Evolutionary conservation across 2,113 vertebrate genomes (phyloP).

Genomic region (Tychaedon coryphoeus): DNA sequence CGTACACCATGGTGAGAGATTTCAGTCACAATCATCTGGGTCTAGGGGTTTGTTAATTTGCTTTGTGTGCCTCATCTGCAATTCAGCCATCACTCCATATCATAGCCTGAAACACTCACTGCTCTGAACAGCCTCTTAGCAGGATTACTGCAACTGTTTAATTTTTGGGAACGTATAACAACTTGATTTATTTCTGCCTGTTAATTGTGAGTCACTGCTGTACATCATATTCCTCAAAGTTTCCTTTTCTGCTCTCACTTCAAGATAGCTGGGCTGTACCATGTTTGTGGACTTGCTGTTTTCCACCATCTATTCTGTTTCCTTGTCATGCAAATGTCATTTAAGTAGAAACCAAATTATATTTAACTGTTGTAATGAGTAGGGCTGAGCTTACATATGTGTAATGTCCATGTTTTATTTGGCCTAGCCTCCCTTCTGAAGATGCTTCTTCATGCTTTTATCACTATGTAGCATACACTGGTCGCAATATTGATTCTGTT

Average conservation of each 20-base stretch:
- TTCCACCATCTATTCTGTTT: background rate
- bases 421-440: background rate
- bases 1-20: background rate
- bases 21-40: background rate
- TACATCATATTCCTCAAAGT: background rate
- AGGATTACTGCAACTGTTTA: background rate
- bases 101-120: background rate
- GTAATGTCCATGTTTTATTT: background rate
- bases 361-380: background rate
- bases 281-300: background rate
- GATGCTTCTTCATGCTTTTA: background rate
- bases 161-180: background rate
- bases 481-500: background rate
- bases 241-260: background rate
- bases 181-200: background rate
- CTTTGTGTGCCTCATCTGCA: background rate
- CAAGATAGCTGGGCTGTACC: rapidly evolving
- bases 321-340: background rate
- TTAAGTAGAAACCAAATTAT: background rate
- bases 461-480: background rate
- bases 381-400: background rate
- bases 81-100: background rate
- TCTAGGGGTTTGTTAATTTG: background rate
- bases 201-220: background rate
- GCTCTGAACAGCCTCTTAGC: background rate